These are phyloP conservation scores for Spea hammondii DNA, from an alignment of 2,797 vertebrate species.

Conservation along the genomic window DNA sequence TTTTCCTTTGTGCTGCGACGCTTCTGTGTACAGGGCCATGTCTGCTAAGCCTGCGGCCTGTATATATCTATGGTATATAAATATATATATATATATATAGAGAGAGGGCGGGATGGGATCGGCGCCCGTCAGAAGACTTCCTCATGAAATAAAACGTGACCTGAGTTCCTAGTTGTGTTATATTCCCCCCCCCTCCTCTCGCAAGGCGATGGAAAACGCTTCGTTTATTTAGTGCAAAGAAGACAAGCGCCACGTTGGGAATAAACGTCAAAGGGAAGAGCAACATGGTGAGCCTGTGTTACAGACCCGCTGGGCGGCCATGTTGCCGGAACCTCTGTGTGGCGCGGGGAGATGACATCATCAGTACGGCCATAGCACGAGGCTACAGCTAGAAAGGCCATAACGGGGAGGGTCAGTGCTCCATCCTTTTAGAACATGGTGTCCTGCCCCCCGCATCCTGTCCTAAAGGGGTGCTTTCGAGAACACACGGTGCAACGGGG, in stretches of 20 bases:
- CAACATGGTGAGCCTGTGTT: neutral
- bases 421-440: too few species aligned
- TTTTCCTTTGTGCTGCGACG: slow-evolving; percentile 11
- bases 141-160: slow-evolving; percentile 14
- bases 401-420: neutral
- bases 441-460: too few species aligned
- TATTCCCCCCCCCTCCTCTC: neutral
- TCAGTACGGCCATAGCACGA: neutral
- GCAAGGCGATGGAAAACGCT: slow-evolving; percentile 13
- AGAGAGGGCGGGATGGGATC: too few species aligned
- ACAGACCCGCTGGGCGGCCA: neutral
- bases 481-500: too few species aligned
- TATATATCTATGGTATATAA: neutral
- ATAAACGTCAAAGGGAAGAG: neutral
- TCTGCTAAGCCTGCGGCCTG: neutral
- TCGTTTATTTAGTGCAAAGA: slow-evolving; percentile 34
- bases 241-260: slow-evolving; percentile 11
- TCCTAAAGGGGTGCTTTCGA: too few species aligned
- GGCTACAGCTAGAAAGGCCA: neutral
- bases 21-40: slow-evolving; percentile 3
- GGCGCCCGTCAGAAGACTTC: too few species aligned
- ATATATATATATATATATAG: too few species aligned
- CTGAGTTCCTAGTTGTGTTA: slow-evolving; percentile 26
- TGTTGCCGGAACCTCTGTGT: neutral
- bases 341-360: neutral